A percentile compares a stretch with the other conserved stretches of the same genome.
phyloP scores from a whole-genome alignment of 2,113 vertebrate genomes.

The Picathartes gymnocephalus region DNA sequence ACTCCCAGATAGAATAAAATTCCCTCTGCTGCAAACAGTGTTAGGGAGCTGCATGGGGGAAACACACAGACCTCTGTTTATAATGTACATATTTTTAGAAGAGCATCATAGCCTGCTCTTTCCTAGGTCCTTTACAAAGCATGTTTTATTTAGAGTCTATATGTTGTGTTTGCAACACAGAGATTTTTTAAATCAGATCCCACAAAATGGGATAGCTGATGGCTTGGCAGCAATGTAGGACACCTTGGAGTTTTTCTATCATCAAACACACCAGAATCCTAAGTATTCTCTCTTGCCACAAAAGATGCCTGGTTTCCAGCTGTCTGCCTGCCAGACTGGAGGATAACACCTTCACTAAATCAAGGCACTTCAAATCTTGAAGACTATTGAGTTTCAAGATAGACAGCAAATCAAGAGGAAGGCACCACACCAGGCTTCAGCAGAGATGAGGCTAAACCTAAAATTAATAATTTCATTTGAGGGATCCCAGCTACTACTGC shows the following conservation, averaged over 20 bases:
- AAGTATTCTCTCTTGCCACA: not conserved
- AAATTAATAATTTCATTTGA: constrained; percentile 2
- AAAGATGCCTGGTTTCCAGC: constrained; percentile 14
- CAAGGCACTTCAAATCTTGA: constrained; percentile 33
- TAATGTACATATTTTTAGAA: constrained; percentile 49
- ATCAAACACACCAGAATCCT: constrained; percentile 33
- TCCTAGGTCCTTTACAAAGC: constrained; percentile 22
- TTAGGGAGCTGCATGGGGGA: constrained; percentile 44
- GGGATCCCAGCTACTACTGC: not conserved
- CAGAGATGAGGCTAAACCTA: not conserved
- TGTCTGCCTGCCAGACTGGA: constrained; percentile 21
- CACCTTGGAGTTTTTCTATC: constrained; percentile 50
- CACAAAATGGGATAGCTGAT: not conserved
- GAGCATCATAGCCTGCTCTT: constrained; percentile 42
- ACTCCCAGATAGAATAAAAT: constrained; percentile 60
- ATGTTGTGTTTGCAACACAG: not conserved
- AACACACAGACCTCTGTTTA: constrained; percentile 41
- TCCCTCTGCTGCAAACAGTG: constrained; percentile 49
- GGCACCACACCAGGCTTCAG: not conserved
- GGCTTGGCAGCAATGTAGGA: not conserved
- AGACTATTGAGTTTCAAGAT: constrained; percentile 2
- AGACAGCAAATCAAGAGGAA: constrained; percentile 35
- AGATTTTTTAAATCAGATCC: constrained; percentile 45
- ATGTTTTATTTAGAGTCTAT: constrained; percentile 26
- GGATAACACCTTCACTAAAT: constrained; percentile 31